Evolutionary conservation across 2,888 invertebrate genomes (phyloP).

Genomic region (Sinelater perroti): DNA sequence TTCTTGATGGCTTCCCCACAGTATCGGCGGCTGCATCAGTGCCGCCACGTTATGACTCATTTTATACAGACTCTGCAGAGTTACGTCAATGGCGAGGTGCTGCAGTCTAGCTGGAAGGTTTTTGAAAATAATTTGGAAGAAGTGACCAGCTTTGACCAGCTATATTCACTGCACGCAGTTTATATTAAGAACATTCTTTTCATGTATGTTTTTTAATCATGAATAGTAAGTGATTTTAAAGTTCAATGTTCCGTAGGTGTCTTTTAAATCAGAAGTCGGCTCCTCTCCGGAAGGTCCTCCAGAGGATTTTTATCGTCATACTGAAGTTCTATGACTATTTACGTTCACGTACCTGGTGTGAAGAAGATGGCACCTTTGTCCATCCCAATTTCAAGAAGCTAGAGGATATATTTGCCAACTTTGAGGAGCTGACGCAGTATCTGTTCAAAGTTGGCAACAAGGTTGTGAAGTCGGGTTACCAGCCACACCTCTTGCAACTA

Average conservation of each 20-base stretch:
- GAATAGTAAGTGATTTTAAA: too few relatives aligned
- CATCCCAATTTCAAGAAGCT: conserved; percentile 71
- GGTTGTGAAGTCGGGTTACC: conserved; percentile 72
- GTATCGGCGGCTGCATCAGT: conserved; percentile 75
- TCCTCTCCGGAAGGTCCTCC: conserved; percentile 73
- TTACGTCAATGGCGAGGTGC: conserved; percentile 79
- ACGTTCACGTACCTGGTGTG: conserved; percentile 67
- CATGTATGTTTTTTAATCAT: conserved; percentile 57
- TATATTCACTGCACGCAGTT: conserved; percentile 75
- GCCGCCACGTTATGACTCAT: conserved; percentile 79
- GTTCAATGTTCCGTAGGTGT: too few relatives aligned
- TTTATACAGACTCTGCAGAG: conserved; percentile 79
- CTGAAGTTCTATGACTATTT: conserved; percentile 74
- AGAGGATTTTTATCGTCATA: conserved; percentile 76
- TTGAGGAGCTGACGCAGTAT: conserved; percentile 69
- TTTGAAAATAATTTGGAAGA: conserved; percentile 74
- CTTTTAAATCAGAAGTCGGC: conserved; percentile 75
- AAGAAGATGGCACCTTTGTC: conserved; percentile 61
- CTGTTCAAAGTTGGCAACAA: conserved; percentile 70
- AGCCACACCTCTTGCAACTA: conserved; percentile 71
- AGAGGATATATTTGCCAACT: conserved; percentile 59
- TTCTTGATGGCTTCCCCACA: conserved; percentile 69
- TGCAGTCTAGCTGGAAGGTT: conserved; percentile 78
- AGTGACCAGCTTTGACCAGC: conserved; percentile 74
- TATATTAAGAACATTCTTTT: conserved; percentile 81